A percentile compares a stretch with the other conserved stretches of the same genome.
Evolutionary conservation across 1,140 invertebrate genomes (phyloP).

Genomic region (Zaprionus gabonicus): DNA sequence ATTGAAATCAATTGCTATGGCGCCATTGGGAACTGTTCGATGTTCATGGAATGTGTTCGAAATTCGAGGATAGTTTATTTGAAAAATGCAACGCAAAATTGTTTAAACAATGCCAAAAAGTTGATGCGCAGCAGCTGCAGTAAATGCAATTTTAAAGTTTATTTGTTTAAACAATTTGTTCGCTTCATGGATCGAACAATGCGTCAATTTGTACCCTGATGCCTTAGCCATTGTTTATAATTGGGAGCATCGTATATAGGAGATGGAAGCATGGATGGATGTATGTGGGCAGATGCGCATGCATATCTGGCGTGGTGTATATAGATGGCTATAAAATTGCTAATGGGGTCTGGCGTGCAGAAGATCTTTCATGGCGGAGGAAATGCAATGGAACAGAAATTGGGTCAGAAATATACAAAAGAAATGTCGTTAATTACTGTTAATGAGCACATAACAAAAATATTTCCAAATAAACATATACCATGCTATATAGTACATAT

Average conservation of each 20-base stretch:
- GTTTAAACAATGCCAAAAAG: constrained; percentile 37
- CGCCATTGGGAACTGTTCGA: constrained; percentile 14
- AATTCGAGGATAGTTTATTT: constrained; percentile 14
- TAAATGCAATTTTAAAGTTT: neutral
- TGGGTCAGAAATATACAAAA: constrained; percentile 70
- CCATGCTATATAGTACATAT: neutral
- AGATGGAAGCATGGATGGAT: neutral
- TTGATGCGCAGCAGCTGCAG: constrained; percentile 6
- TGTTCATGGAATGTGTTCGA: neutral
- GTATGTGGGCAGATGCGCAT: neutral
- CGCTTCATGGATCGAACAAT: constrained; percentile 41
- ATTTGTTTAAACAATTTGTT: constrained; percentile 15
- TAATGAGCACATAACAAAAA: constrained; percentile 38
- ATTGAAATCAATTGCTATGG: constrained; percentile 39
- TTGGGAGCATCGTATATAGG: constrained; percentile 28
- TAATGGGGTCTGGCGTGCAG: constrained; percentile 47
- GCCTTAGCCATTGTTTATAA: constrained; percentile 36
- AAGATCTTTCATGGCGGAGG: constrained; percentile 54
- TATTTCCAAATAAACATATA: constrained; percentile 11
- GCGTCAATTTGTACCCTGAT: constrained; percentile 58
- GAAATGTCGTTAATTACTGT: constrained; percentile 36
- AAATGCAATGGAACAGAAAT: constrained; percentile 47
- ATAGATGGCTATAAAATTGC: constrained; percentile 49
- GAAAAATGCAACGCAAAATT: constrained; percentile 36
- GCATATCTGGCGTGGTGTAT: constrained; percentile 16